A percentile compares a stretch with the other conserved stretches of the same genome.
phyloP scores from a whole-genome alignment of 1,140 invertebrate species.

The Neotoxoptera formosana region DNA sequence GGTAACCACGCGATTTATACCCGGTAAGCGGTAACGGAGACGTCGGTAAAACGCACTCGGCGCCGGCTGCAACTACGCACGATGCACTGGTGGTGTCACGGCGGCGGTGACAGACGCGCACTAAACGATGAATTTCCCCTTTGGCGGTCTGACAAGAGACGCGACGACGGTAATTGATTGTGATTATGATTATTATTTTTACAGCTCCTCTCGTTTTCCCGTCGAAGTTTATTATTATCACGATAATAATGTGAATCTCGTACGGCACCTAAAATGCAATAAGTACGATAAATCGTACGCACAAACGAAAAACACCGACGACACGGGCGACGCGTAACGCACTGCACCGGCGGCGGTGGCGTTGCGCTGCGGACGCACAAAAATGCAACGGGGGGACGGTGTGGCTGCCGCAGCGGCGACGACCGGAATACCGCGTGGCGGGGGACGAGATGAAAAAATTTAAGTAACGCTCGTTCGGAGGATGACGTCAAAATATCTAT shows the following conservation, averaged over 20 bases:
- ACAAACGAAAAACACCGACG: background rate
- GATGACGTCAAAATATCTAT: constrained; percentile 23
- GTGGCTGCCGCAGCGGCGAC: background rate
- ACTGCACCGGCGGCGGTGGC: background rate
- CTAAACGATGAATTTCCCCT: background rate
- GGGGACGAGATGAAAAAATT: background rate
- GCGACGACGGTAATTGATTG: background rate
- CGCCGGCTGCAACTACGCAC: background rate
- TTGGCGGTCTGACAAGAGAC: background rate
- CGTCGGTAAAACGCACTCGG: background rate
- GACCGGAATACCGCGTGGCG: background rate
- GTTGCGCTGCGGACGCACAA: constrained; percentile 14
- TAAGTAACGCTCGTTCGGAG: background rate
- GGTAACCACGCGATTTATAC: background rate
- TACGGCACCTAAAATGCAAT: background rate
- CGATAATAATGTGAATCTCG: background rate
- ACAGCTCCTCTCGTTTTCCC: background rate
- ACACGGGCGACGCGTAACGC: constrained; percentile 35
- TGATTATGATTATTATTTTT: background rate
- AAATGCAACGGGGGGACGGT: background rate
- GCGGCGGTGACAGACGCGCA: too few relatives aligned
- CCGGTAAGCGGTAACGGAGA: background rate
- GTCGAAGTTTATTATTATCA: background rate
- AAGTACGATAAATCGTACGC: background rate
- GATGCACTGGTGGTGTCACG: background rate